Evolutionary conservation across 2,797 vertebrate species (phyloP), one percentile per base, ranked within the genome.

Genomic region (Brachymystax lenok): DNA sequence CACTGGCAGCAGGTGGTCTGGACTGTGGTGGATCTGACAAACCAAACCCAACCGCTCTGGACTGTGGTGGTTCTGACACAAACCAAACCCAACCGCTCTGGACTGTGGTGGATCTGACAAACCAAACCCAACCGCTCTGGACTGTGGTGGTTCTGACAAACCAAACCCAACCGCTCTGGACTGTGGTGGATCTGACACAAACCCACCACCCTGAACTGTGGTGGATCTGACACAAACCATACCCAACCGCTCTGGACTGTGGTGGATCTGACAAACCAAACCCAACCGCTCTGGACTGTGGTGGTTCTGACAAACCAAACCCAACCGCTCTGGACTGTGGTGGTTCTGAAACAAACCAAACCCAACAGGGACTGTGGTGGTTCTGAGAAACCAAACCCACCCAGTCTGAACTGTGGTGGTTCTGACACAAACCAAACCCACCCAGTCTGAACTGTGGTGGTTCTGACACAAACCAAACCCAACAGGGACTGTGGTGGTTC

Each of bases 1-100:
- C 92, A 89, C 90, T 84, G 86, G 88, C 89, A 94, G 93, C 89
- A 89, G 86, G 90, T 90, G 88, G 86, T 78, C 88, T 80, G 84
- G 83, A 89, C 88, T 83, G 87, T 89, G 86, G 82, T 51, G 75
- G 82, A 83, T 88, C 76, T 84, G 85, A 91, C 84, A 79, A 86
- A 89, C 87, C 83, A 52, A 69, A 75, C 70, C n/a, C n/a, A n/a
- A n/a, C n/a, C n/a, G n/a, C n/a, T n/a, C n/a, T n/a, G n/a, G n/a
- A n/a, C n/a, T n/a, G n/a, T n/a, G n/a, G n/a, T n/a, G n/a, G n/a
- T n/a, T n/a, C n/a, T n/a, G n/a, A n/a, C n/a, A n/a, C n/a, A n/a
- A n/a, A n/a, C 71, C 84, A 81, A 63, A 77, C 70, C 71, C 84
- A 83, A 82, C 76, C 51, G 35, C 5, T 1, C 6, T 35, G 33